Base-by-base conservation (phyloP, 1,140 invertebrate species). In the Agrilus planipennis region DNA sequence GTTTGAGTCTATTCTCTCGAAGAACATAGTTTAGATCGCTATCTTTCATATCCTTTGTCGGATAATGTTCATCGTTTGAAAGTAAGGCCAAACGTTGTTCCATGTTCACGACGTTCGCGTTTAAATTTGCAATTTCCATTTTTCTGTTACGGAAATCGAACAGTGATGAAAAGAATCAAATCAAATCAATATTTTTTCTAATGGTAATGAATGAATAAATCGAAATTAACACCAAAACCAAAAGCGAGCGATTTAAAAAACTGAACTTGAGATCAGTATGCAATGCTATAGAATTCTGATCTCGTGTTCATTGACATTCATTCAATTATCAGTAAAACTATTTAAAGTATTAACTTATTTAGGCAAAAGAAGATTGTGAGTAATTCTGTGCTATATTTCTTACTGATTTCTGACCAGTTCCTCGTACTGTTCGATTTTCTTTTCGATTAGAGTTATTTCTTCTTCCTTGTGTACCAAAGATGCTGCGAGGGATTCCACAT, bases 11-110 rank as follows among this genome's bases (percentile, higher is more conserved):
- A 10, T 47, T 39, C 23, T 49, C 46, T 20, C 44, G 25, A 9
- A 51, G 22, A 39, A 49, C 51, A 18, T 45, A 41, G 34, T 52
- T 50, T 31, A 57, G 30, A n/a, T 55, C 52, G 19, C 18, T 34
- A 7, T 34, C 32, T 6, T 29, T 11, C 11, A 3, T 29, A 12
- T 3, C 15, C 28, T n/a, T 12, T 4, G n/a, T 29, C 28, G 6
- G 23, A 7, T 4, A 4, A 4, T 11, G 28, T 27, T 27, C 23
- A 12, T 12, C 23, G 23, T 7, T 9, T 27, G 7, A 7, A 12
- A 12, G 23, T 27, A 27, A 9, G 12, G 23, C 7, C 7, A 27
- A 9, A 9, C 12, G 7, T 27, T 9, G 18, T 15, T 17, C 3
- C 4, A 34, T 6, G 7, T 34, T 20, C 20, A 17, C 32, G n/a